A percentile compares a stretch with the other conserved stretches of the same genome.
These are phyloP conservation scores for Muscicapa comitata DNA, from an alignment of 2,797 vertebrate genomes.

Conservation along the genomic window DNA sequence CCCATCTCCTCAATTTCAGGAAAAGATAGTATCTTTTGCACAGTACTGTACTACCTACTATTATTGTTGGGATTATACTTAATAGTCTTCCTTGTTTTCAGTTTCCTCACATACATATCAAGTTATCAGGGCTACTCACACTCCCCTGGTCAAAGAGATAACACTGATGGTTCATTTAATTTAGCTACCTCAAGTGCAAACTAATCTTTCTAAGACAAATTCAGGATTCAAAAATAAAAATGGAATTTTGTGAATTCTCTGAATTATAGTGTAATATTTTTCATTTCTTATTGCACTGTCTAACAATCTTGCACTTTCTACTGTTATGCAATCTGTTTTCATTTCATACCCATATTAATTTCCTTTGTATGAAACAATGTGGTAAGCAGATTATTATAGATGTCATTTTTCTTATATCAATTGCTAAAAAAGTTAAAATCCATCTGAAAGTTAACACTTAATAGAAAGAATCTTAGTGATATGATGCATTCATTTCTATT, in stretches of 20 bases:
- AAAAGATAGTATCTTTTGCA: background rate
- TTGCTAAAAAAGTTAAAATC: background rate
- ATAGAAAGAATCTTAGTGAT: background rate
- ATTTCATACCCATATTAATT: background rate
- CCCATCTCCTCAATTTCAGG: background rate
- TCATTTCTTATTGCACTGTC: background rate
- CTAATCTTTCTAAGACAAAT: background rate
- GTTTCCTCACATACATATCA: background rate
- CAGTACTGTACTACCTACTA: background rate
- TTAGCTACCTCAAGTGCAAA: background rate
- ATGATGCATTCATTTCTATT: background rate
- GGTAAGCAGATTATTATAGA: background rate
- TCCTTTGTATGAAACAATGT: background rate
- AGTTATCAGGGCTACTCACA: background rate
- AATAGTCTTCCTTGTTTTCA: background rate
- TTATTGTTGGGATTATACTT: background rate
- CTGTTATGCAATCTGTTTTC: background rate
- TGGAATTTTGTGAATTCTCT: background rate
- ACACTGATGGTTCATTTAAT: background rate
- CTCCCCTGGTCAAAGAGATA: background rate
- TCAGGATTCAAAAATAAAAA: background rate
- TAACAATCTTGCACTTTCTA: background rate
- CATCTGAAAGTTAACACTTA: background rate
- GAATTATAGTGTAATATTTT: background rate
- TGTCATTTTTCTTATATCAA: background rate